Conservation (phyloP, 2,113 vertebrate species). For the Chloropsis cyanopogon region DNA sequence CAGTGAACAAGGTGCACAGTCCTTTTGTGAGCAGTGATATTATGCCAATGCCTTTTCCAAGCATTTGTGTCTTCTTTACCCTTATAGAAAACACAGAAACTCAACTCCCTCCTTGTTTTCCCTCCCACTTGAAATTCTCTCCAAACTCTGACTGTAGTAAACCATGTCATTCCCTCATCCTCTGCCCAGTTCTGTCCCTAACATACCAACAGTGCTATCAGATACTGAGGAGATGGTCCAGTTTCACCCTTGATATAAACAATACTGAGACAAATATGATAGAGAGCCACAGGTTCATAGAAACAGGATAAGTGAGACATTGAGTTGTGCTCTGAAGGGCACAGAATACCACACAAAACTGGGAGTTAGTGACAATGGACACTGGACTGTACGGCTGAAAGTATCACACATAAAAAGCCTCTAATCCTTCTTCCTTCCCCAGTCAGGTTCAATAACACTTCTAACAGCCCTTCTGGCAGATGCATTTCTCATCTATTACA, state of each 20-base stretch:
- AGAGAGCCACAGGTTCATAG: background rate
- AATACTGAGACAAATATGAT: background rate
- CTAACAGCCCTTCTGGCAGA: background rate
- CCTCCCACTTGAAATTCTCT: background rate
- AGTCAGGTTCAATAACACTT: background rate
- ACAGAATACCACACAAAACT: background rate
- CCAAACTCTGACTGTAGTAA: background rate
- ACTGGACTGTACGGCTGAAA: background rate
- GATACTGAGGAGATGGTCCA: background rate
- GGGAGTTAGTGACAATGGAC: background rate
- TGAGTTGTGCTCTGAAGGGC: background rate
- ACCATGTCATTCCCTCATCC: rapidly evolving
- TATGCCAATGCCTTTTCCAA: rapidly evolving
- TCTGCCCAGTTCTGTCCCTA: background rate
- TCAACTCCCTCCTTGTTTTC: background rate
- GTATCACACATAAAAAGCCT: background rate
- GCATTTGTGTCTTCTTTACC: background rate
- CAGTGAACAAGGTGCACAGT: background rate
- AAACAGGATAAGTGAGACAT: background rate
- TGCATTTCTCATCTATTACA: background rate
- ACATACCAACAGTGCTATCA: background rate
- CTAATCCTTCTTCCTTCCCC: background rate
- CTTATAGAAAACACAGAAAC: background rate
- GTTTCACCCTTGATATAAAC: background rate
- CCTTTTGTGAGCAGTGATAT: background rate